These are phyloP conservation scores for Acridotheres tristis DNA, from an alignment of 2,797 vertebrate genomes.

Conservation along the genomic window DNA sequence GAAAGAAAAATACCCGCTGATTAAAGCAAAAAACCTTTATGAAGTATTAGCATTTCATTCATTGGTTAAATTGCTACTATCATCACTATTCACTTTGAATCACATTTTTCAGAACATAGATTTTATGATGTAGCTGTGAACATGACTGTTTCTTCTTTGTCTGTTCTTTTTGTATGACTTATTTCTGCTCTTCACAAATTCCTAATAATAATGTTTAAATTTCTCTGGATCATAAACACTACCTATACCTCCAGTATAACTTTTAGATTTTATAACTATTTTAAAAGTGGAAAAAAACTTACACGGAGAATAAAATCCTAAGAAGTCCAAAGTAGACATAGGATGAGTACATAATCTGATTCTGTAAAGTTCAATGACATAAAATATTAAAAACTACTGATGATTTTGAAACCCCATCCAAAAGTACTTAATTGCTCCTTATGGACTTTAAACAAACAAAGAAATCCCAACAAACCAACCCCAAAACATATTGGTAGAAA, in stretches of 20 bases:
- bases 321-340: neutral
- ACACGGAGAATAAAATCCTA: neutral
- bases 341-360: neutral
- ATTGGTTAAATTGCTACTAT: neutral
- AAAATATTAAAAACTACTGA: neutral
- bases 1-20: neutral
- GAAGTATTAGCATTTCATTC: neutral
- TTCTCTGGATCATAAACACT: neutral
- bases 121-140: neutral
- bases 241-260: neutral
- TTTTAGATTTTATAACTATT: neutral
- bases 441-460: neutral
- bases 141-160: neutral
- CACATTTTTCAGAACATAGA: neutral
- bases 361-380: neutral
- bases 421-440: neutral
- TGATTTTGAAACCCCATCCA: neutral
- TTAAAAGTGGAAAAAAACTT: neutral
- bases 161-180: neutral
- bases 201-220: neutral
- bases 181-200: neutral
- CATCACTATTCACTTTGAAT: neutral
- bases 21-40: neutral
- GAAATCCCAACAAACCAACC: neutral
- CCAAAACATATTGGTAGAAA: neutral